Conservation (phyloP, 2,888 invertebrate species). For the Deilephila porcellus region DNA sequence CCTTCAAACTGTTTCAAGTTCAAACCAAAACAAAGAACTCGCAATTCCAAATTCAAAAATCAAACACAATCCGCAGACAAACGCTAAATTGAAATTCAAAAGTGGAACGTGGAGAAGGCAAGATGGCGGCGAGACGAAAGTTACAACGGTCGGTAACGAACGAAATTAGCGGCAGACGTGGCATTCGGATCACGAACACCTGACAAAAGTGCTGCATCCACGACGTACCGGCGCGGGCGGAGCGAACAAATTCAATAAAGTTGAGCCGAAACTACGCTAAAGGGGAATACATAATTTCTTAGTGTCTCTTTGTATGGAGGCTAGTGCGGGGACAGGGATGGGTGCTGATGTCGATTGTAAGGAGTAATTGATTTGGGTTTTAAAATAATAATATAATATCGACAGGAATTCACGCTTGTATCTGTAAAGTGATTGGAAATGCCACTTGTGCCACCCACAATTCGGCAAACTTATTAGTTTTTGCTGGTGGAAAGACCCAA, state of each 20-base stretch:
- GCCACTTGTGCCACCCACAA: too few species aligned
- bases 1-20: not conserved
- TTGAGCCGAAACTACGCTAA: slow-evolving; percentile 76
- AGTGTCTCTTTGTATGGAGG: slow-evolving; percentile 79
- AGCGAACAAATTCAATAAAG: slow-evolving; percentile 83
- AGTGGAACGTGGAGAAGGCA: slow-evolving; percentile 38
- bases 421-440: too few species aligned
- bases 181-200: slow-evolving; percentile 74
- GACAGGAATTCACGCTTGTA: too few species aligned
- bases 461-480: too few species aligned
- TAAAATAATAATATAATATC: not conserved
- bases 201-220: slow-evolving; percentile 78
- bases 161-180: slow-evolving; percentile 44
- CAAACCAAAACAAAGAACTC: not conserved
- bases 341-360: not conserved
- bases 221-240: slow-evolving; percentile 22
- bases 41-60: slow-evolving; percentile 20
- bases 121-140: slow-evolving; percentile 41
- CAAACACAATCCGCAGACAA: not conserved
- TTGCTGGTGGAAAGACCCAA: too few species aligned
- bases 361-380: not conserved
- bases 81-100: slow-evolving; percentile 41
- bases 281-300: slow-evolving; percentile 84
- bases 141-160: slow-evolving; percentile 42
- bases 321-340: slow-evolving; percentile 57